Evolutionary conservation across 1,140 invertebrate genomes (phyloP), one percentile per base, ranked within the genome.

Genomic region (Heliothis virescens): DNA sequence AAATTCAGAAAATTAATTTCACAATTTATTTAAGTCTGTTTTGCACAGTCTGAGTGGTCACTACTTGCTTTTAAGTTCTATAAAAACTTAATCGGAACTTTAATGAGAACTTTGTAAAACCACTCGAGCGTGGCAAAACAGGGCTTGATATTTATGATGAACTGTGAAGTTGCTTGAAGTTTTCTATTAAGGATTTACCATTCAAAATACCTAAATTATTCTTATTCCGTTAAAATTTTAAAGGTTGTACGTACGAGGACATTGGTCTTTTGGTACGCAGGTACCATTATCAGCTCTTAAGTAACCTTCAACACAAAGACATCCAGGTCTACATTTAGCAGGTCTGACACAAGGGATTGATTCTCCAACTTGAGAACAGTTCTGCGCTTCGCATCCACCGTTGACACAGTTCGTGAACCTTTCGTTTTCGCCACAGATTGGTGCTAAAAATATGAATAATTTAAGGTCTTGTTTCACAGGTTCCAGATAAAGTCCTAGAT

Each of bases 251-350:
- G 26, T 60, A 60, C 57, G 2, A 4, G 57, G 12, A 10, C 57
- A 60, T 15, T 60, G 21, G 21, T 60, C 57, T 29, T 29, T 60
- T 13, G 57, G 57, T 60, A 60, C 13, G 12, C 57, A 60, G 7
- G 12, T 29, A 29, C 57, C 57, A 29, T 80, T 78, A 0, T 50
- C 47, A 26, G 76, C 21, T 78, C 82, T 73, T 0, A 82, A 50
- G 21, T 81, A 86, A 11, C 75, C 67, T 9, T 74, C 72, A 16
- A 63, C 62, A 63, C 84, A 84, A 41, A 71, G 15, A 55, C 80
- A 79, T 12, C 75, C 80, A 63, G 57, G 34, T 18, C 15, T 59
- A 57, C 74, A 74, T 16, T 47, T 16, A 79, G 57, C 55, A 12
- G 47, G 16, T 62, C 15, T 78, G 41, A 53, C 67, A 78, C 29